Percentiles rank a stretch among this genome's conserved stretches.
phyloP scores from a whole-genome alignment of 92 coral and sea anemone genomes.

The Porites rus region DNA sequence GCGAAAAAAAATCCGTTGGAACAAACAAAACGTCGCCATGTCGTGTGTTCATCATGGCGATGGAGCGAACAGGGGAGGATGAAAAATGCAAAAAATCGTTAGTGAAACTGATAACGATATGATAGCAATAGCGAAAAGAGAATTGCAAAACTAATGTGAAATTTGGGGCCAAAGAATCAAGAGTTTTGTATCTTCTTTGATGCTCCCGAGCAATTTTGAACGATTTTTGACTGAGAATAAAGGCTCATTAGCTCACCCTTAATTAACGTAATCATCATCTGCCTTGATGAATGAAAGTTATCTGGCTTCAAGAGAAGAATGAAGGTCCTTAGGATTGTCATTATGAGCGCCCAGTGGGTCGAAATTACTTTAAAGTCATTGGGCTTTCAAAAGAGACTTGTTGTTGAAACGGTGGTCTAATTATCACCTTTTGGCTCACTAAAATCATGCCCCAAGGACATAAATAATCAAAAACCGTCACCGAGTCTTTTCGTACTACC shows the following conservation, averaged over 20 bases:
- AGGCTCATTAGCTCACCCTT: not conserved
- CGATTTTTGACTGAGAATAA: not conserved
- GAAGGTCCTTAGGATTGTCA: slow-evolving; percentile 1
- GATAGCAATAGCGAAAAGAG: too few relatives aligned
- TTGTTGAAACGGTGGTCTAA: slow-evolving; percentile 12
- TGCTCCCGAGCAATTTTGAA: not conserved
- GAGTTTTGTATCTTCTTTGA: not conserved
- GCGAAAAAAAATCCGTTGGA: too few relatives aligned
- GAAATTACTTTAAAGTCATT: not conserved
- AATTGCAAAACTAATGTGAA: too few relatives aligned
- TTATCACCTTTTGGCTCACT: not conserved
- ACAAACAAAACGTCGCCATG: too few relatives aligned
- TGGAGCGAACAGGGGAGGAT: too few relatives aligned
- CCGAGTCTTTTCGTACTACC: not conserved
- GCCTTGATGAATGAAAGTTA: not conserved
- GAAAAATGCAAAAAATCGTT: too few relatives aligned
- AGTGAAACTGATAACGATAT: too few relatives aligned
- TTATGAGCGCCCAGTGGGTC: slow-evolving; percentile 1
- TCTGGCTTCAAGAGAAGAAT: not conserved
- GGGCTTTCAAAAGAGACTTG: slow-evolving; percentile 4
- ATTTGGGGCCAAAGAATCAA: too few relatives aligned
- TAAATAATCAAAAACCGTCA: slow-evolving; percentile 28
- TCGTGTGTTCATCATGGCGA: too few relatives aligned
- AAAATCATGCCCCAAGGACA: slow-evolving; percentile 25
- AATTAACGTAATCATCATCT: not conserved